phyloP scores from a whole-genome alignment of 2,888 invertebrate genomes.

The Microctonus brassicae region DNA sequence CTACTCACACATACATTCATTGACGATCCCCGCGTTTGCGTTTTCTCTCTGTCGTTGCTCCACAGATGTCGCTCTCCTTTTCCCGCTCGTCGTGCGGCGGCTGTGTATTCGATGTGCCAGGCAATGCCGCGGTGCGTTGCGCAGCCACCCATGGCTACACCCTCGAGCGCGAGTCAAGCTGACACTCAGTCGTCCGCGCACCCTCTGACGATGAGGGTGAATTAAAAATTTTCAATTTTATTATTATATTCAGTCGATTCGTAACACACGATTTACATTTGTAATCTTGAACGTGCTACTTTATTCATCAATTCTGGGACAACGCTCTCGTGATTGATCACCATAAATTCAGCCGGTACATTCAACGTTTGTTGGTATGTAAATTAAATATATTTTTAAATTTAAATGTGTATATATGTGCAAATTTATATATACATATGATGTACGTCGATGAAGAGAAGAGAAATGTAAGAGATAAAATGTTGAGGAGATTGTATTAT shows the following conservation, averaged over 20 bases:
- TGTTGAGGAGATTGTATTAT: background rate
- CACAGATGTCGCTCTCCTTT: slow-evolving; percentile 37
- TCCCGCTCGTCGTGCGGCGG: slow-evolving; percentile 24
- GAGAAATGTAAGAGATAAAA: background rate
- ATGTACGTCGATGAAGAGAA: background rate
- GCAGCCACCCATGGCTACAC: slow-evolving; percentile 59
- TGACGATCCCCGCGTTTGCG: background rate
- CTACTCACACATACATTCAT: background rate
- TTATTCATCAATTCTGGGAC: background rate
- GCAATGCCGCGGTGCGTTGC: slow-evolving; percentile 42
- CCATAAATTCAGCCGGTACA: slow-evolving; percentile 1
- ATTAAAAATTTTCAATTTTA: slow-evolving; percentile 38
- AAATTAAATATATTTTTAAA: too few relatives aligned
- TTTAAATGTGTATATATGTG: background rate
- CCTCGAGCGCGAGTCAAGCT: slow-evolving; percentile 52
- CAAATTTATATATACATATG: background rate
- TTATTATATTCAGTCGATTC: background rate
- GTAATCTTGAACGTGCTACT: background rate
- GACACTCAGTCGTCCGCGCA: slow-evolving; percentile 66
- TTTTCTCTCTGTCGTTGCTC: background rate
- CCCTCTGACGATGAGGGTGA: slow-evolving; percentile 64
- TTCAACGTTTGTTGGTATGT: background rate
- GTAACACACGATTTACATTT: background rate
- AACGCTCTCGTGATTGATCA: background rate
- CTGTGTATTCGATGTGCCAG: slow-evolving; percentile 30